phyloP scores from a whole-genome alignment of 2,888 invertebrate species.

The Tortricodes alternella region DNA sequence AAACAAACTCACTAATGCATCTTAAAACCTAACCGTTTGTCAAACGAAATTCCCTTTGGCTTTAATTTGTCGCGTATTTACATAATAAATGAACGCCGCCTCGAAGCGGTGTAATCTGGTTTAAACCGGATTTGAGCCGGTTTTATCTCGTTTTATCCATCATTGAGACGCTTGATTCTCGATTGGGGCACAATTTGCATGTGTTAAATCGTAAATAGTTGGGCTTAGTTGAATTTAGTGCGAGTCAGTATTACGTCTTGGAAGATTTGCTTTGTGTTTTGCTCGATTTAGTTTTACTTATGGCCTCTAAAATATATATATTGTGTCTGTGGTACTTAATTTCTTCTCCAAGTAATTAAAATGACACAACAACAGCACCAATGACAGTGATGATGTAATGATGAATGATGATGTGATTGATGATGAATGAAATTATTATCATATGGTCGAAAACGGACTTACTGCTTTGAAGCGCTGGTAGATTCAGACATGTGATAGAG shows the following conservation, averaged over 20 bases:
- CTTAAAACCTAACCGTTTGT: constrained; percentile 67
- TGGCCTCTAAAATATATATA: no score
- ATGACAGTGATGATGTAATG: no score
- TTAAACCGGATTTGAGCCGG: constrained; percentile 62
- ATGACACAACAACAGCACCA: no score
- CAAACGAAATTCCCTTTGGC: constrained; percentile 78
- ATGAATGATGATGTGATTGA: no score
- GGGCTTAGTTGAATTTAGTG: constrained; percentile 58
- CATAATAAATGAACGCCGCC: constrained; percentile 80
- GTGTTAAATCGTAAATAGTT: constrained; percentile 72
- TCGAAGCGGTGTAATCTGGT: constrained; percentile 70
- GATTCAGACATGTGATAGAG: no score
- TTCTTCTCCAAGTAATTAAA: no score
- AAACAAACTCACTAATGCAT: constrained; percentile 51
- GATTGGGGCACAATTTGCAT: constrained; percentile 77
- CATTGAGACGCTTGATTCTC: constrained; percentile 80
- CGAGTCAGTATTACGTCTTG: constrained; percentile 15
- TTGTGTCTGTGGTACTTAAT: no score
- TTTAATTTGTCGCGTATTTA: constrained; percentile 82
- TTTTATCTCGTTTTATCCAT: constrained; percentile 80
- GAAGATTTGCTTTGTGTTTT: constrained; percentile 15
- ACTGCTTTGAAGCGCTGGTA: no score
- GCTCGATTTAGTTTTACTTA: neutral
- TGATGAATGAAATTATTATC: no score
- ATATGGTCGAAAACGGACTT: no score